These are phyloP conservation scores for Salmo trutta DNA, from an alignment of 2,797 vertebrate species.

Conservation along the genomic window DNA sequence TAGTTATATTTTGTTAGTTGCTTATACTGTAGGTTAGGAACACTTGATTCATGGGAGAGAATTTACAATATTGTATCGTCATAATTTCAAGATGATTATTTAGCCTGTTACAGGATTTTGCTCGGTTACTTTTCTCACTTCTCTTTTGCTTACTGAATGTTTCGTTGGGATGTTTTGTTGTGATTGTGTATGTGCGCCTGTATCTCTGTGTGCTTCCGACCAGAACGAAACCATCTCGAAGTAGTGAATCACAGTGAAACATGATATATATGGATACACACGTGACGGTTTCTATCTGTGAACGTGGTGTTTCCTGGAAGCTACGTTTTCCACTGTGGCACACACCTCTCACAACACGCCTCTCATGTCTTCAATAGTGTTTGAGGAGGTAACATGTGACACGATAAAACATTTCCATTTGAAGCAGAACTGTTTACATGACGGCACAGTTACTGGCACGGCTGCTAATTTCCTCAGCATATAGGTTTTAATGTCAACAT, in stretches of 20 bases:
- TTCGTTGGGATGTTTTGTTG: not conserved
- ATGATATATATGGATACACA: too few relatives aligned
- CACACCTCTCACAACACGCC: not conserved
- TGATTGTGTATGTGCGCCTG: not conserved
- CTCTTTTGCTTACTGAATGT: not conserved
- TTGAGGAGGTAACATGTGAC: not conserved
- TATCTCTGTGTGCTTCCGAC: slow-evolving; percentile 3
- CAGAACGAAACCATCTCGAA: not conserved
- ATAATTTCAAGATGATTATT: not conserved
- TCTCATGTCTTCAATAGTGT: not conserved
- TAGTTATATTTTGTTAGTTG: not conserved
- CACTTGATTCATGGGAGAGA: not conserved
- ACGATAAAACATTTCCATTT: not conserved
- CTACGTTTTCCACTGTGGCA: not conserved
- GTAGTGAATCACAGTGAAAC: not conserved
- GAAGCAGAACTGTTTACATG: not conserved
- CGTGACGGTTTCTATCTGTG: not conserved
- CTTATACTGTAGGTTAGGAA: not conserved
- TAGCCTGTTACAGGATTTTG: not conserved
- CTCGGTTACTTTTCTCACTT: not conserved
- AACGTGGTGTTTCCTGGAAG: not conserved
- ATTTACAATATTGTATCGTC: not conserved
- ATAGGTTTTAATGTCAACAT: not conserved
- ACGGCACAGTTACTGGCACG: not conserved
- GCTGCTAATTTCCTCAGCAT: not conserved